Evolutionary conservation across 2,113 vertebrate species (phyloP).

Genomic region (Nicator chloris): DNA sequence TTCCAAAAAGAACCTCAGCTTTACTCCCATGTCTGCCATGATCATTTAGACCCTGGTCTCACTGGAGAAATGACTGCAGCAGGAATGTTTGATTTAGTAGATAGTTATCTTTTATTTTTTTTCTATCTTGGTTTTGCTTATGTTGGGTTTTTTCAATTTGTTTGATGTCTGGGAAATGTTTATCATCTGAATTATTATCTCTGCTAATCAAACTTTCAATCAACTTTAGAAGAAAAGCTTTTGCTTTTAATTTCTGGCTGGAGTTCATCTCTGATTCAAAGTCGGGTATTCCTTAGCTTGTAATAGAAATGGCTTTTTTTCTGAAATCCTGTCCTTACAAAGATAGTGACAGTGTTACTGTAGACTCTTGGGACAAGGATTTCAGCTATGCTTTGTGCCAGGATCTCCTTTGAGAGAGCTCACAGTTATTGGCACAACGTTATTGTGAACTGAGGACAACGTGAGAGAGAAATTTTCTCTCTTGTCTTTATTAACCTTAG

Average conservation of each 20-base stretch:
- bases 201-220: slow-evolving; percentile 3
- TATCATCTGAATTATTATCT: background rate
- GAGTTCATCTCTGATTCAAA: background rate
- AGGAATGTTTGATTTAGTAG: background rate
- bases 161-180: slow-evolving; percentile 27
- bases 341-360: background rate
- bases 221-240: background rate
- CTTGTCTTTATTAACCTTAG: background rate
- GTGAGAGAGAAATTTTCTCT: background rate
- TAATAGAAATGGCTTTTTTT: background rate
- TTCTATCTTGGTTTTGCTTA: background rate
- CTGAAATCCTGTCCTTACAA: background rate
- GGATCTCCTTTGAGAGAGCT: background rate
- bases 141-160: background rate
- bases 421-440: background rate
- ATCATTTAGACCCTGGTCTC: background rate
- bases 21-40: background rate
- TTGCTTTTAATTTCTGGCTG: background rate
- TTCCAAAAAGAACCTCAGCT: background rate
- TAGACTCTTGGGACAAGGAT: background rate
- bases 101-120: background rate
- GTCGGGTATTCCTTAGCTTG: background rate
- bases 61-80: background rate
- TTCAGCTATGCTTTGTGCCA: background rate
- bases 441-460: background rate